A percentile compares a stretch with the other conserved stretches of the same genome.
phyloP scores from a whole-genome alignment of 2,797 vertebrate genomes.

The Erethizon dorsatum region DNA sequence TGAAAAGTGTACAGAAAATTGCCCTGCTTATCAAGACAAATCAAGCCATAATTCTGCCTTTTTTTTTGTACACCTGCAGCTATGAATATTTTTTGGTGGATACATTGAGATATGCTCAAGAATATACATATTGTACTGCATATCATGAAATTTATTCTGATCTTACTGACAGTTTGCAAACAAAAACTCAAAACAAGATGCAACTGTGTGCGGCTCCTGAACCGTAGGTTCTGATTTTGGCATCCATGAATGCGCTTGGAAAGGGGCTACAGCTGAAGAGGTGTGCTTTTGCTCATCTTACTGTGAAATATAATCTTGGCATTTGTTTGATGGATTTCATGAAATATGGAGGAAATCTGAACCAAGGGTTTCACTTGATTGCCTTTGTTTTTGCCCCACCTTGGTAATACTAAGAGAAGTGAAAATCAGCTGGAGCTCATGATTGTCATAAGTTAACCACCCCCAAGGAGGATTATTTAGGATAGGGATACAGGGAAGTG shows the following conservation, averaged over 20 bases:
- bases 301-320: constrained; percentile 85
- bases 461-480: constrained; percentile 8
- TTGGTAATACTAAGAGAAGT: constrained; percentile 62
- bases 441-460: constrained; percentile 8
- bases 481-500: constrained; percentile 8
- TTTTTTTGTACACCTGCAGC: constrained; percentile 80
- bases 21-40: constrained; percentile 82
- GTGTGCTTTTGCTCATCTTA: constrained; percentile 82
- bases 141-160: constrained; percentile 81
- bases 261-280: constrained; percentile 86
- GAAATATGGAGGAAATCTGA: constrained; percentile 84
- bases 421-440: constrained; percentile 59
- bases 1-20: constrained; percentile 86
- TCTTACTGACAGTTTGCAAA: constrained; percentile 84
- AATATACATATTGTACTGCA: constrained; percentile 83
- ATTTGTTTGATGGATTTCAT: constrained; percentile 84
- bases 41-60: constrained; percentile 82
- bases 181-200: constrained; percentile 82
- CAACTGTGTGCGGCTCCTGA: constrained; percentile 84
- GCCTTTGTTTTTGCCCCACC: constrained; percentile 71
- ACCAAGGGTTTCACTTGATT: constrained; percentile 80
- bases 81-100: constrained; percentile 85
- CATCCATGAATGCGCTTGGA: constrained; percentile 84
- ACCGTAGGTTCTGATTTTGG: constrained; percentile 86
- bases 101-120: constrained; percentile 85